Percentiles rank a stretch among this genome's conserved stretches.
Evolutionary conservation across 2,113 vertebrate genomes (phyloP).

Genomic region (Cavia porcellus): DNA sequence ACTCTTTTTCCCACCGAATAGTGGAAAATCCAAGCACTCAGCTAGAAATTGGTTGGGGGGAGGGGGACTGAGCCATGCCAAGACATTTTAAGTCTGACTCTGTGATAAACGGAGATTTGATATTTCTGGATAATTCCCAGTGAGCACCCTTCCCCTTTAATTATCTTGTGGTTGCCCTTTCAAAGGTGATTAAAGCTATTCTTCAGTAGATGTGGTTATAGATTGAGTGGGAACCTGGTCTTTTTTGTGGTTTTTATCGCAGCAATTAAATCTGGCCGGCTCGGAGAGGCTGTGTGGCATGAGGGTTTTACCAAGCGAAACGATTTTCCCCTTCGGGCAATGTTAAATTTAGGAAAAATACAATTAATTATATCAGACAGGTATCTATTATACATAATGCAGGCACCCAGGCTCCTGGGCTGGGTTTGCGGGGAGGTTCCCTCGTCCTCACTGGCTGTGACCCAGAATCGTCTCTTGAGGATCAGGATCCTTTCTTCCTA

Average conservation of each 20-base stretch:
- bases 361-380: constrained; percentile 97
- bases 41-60: constrained; percentile 58
- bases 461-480: constrained; percentile 61
- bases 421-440: constrained; percentile 70
- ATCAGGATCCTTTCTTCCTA: constrained; percentile 2
- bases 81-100: constrained; percentile 86
- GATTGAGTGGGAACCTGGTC: constrained; percentile 97
- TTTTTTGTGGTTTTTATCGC: constrained; percentile 97
- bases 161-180: constrained; percentile 96
- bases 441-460: constrained; percentile 39
- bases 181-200: constrained; percentile 95
- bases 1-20: neutral
- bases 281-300: constrained; percentile 95
- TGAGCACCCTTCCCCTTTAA: constrained; percentile 96
- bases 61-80: constrained; percentile 75
- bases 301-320: constrained; percentile 92
- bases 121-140: constrained; percentile 91
- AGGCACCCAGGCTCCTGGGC: constrained; percentile 86
- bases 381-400: constrained; percentile 92
- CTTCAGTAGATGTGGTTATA: constrained; percentile 94
- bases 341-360: constrained; percentile 96
- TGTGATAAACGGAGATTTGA: constrained; percentile 89
- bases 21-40: constrained; percentile 72
- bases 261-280: constrained; percentile 97
- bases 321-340: constrained; percentile 93